A percentile compares a stretch with the other conserved stretches of the same genome.
phyloP scores from a whole-genome alignment of 1,140 invertebrate species.

The Grapholita molesta region DNA sequence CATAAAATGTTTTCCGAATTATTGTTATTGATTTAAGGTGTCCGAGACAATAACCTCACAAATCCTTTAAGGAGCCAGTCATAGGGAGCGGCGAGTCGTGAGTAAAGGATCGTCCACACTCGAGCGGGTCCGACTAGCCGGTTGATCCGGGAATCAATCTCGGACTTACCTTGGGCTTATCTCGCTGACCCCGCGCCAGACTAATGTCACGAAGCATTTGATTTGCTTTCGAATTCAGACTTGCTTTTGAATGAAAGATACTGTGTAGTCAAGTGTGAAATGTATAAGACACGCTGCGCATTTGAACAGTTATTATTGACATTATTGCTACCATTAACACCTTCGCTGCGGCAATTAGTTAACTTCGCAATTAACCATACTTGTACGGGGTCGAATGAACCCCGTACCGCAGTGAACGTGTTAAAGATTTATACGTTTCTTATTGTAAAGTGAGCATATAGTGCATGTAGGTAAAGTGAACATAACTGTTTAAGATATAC shows the following conservation, averaged over 20 bases:
- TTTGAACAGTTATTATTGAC: too few relatives aligned
- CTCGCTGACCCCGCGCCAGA: constrained; percentile 60
- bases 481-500: too few relatives aligned
- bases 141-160: constrained; percentile 73
- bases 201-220: constrained; percentile 57
- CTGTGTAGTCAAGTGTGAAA: background rate
- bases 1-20: constrained; percentile 18
- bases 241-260: constrained; percentile 3
- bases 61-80: constrained; percentile 58
- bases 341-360: background rate
- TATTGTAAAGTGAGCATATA: too few relatives aligned
- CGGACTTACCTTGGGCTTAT: constrained; percentile 63
- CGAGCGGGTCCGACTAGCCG: constrained; percentile 49
- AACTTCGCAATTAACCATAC: background rate
- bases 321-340: too few relatives aligned
- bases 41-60: constrained; percentile 37
- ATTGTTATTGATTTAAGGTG: constrained; percentile 38
- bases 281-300: background rate
- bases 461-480: too few relatives aligned
- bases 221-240: constrained; percentile 49
- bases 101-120: constrained; percentile 69
- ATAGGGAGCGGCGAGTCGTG: constrained; percentile 58
- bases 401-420: too few relatives aligned
- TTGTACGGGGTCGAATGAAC: too few relatives aligned
- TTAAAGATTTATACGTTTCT: too few relatives aligned